Base-by-base conservation (phyloP, 1,140 invertebrate genomes). In the Drosophila nebulosa region DNA sequence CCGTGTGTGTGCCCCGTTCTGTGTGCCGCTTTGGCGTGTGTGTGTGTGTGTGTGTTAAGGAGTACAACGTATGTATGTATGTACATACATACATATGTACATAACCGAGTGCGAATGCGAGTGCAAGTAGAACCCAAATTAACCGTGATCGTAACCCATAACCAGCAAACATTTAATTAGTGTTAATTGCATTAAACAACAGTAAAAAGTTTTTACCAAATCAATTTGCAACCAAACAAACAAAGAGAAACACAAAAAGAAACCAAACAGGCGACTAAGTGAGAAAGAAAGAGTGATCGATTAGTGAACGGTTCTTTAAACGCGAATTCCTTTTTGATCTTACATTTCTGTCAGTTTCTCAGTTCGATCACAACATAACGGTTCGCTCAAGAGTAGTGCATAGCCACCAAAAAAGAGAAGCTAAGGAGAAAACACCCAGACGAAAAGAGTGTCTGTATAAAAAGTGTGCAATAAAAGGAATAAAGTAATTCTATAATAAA, bases 251-350 rank as follows among this genome's bases (percentile, higher is more conserved):
- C 26, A 26, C 30, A 22, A 64, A 46, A 65, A 70, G 61, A 52
- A 58, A 24, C 26, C 55, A 21, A 58, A 58, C 32, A 59, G 9
- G 22, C n/a, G 21, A 5, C 22, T 10, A 60, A 32, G 21, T 26
- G 39, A 42, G 16, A 21, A 2, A 18, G 39, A 21, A 6, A 42
- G 39, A 42, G 6, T 2, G 16, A 42, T 16, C 2, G 16, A 46
- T 46, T 16, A 74, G 52, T 30, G 42, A 84, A 83, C 79, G 79
- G 79, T 83, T 74, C 71, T 39, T 79, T 12, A 69, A 69, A 24
- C 22, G 67, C 51, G 30, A 42, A 61, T 69, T 39, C 65, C 56
- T 52, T 70, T 67, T 69, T 16, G 61, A 46, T 52, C 21, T 18
- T 18, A 10, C 16, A 42, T 42, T 42, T 32, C 7, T 32, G 10